Evolutionary conservation across 2,888 invertebrate genomes (phyloP).

Genomic region (Cryptocephalus primarius): DNA sequence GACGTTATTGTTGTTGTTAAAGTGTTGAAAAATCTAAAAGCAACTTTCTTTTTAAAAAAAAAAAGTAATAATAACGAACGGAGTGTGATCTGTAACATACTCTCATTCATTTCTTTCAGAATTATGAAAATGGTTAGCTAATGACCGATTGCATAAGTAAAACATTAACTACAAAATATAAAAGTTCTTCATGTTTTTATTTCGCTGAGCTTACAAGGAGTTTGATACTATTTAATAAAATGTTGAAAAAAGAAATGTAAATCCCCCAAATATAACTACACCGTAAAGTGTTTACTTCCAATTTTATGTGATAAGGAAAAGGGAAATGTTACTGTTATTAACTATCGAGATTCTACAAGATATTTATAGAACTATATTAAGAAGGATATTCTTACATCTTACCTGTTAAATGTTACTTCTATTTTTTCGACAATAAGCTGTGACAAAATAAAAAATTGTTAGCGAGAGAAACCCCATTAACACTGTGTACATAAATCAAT

Average conservation of each 20-base stretch:
- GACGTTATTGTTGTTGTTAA: background rate
- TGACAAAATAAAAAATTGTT: background rate
- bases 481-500: too few species aligned
- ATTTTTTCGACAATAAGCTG: constrained; percentile 16
- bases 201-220: background rate
- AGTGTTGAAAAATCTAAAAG: background rate
- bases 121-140: too few species aligned
- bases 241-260: background rate
- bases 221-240: background rate
- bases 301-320: constrained; percentile 30
- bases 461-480: too few species aligned
- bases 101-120: too few species aligned
- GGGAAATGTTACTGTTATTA: constrained; percentile 14
- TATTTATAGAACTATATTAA: constrained; percentile 8
- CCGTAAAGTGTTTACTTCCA: constrained; percentile 28
- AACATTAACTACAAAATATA: background rate
- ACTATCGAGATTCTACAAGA: constrained; percentile 15
- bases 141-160: background rate
- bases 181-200: background rate
- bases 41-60: background rate
- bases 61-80: too few species aligned
- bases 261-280: constrained; percentile 7
- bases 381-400: constrained; percentile 3
- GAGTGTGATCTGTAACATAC: too few species aligned
- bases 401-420: constrained; percentile 10